Percentiles rank a stretch among this genome's conserved stretches.
Conservation (phyloP, 1,140 invertebrate genomes). For the Polypedilum pembai region DNA sequence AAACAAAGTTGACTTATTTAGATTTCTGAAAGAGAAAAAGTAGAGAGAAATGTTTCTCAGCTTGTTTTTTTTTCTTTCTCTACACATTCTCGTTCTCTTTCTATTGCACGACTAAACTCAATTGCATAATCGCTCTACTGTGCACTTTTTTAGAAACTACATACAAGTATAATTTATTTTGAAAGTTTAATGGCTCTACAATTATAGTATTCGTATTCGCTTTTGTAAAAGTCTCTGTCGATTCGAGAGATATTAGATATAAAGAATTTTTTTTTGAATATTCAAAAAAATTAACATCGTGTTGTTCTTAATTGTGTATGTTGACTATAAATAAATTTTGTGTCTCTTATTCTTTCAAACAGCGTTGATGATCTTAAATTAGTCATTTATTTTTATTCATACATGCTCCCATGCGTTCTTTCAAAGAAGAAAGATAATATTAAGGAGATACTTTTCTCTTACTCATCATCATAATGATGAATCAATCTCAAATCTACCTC, state of each 20-base stretch:
- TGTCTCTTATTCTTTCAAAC: neutral
- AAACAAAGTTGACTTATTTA: too few species aligned
- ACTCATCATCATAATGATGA: too few species aligned
- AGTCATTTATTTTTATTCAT: conserved; percentile 13
- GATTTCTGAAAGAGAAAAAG: neutral
- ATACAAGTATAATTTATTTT: neutral
- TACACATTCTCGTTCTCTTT: neutral
- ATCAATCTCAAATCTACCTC: too few species aligned
- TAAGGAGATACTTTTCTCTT: too few species aligned
- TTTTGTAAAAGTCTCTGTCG: neutral
- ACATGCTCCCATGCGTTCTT: neutral
- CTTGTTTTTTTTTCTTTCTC: neutral
- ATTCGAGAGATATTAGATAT: neutral
- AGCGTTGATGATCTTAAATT: neutral
- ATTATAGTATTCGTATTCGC: neutral
- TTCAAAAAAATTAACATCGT: neutral
- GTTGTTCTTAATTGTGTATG: neutral
- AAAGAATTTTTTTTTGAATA: neutral
- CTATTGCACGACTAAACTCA: neutral
- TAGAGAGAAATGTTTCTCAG: neutral
- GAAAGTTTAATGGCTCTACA: too few species aligned
- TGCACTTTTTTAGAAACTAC: neutral
- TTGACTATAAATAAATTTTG: neutral
- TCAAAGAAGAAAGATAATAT: neutral
- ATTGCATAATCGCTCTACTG: conserved; percentile 1